Conservation (phyloP, 2,888 invertebrate species). For the Epinotia ramella region DNA sequence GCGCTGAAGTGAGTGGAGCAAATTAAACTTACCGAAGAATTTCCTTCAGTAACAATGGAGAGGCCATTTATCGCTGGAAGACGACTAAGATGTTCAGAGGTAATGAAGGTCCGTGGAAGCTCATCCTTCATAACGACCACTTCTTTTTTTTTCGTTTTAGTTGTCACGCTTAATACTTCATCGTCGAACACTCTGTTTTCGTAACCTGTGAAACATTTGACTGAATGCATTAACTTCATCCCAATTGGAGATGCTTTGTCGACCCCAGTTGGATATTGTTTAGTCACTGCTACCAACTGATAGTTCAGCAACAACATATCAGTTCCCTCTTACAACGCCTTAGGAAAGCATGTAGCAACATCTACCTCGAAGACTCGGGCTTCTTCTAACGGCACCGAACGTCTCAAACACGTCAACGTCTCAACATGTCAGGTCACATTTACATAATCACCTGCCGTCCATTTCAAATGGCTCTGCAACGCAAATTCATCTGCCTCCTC, state of each 20-base stretch:
- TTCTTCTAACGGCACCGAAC: no score
- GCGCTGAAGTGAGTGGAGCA: neutral
- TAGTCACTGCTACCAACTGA: neutral
- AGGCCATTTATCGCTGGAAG: constrained; percentile 86
- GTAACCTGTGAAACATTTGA: constrained; percentile 86
- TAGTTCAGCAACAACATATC: no score
- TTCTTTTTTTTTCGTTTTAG: constrained; percentile 92
- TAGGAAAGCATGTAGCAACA: no score
- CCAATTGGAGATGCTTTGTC: neutral
- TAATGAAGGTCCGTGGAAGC: constrained; percentile 91
- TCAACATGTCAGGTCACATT: constrained; percentile 1
- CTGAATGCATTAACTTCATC: neutral
- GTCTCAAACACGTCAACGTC: no score
- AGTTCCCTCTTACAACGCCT: no score
- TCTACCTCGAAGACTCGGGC: no score
- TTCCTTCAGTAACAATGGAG: constrained; percentile 21
- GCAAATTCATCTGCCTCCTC: constrained; percentile 94
- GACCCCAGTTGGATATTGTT: neutral
- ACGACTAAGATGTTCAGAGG: constrained; percentile 90
- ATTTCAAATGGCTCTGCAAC: constrained; percentile 91
- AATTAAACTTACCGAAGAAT: constrained; percentile 5
- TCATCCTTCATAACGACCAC: constrained; percentile 92
- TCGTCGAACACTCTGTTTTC: constrained; percentile 93
- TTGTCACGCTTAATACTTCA: constrained; percentile 92
- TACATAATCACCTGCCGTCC: constrained; percentile 89